Conservation (phyloP, 2,797 vertebrate species). For the Argyrosomus regius region DNA sequence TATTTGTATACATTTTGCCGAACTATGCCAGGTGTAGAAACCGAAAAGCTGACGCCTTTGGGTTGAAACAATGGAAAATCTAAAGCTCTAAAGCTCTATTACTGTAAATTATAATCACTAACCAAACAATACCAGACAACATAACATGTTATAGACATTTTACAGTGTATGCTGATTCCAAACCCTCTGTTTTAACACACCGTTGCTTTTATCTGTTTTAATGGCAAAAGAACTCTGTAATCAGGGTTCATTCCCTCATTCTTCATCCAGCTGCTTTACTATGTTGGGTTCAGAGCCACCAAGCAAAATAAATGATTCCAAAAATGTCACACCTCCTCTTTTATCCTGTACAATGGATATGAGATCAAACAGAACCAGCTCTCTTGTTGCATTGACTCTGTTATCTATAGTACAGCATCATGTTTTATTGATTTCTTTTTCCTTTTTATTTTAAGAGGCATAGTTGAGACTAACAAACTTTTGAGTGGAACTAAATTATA, state of each 20-base stretch:
- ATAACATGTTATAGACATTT: neutral
- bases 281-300: neutral
- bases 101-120: neutral
- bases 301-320: neutral
- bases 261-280: neutral
- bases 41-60: neutral
- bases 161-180: neutral
- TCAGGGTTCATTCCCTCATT: neutral
- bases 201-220: neutral
- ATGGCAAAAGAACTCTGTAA: neutral
- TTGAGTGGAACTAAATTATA: neutral
- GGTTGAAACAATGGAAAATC: neutral
- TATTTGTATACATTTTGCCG: neutral
- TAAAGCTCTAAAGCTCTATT: slow-evolving; percentile 1
- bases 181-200: neutral
- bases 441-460: neutral
- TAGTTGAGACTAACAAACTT: neutral
- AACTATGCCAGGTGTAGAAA: neutral
- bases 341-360: neutral
- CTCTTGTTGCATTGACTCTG: neutral
- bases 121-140: neutral
- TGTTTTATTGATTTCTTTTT: neutral
- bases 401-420: neutral
- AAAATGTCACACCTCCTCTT: neutral
- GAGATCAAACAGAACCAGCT: neutral